Evolutionary conservation across 2,113 vertebrate species (phyloP).

Genomic region (Tautogolabrus adspersus): DNA sequence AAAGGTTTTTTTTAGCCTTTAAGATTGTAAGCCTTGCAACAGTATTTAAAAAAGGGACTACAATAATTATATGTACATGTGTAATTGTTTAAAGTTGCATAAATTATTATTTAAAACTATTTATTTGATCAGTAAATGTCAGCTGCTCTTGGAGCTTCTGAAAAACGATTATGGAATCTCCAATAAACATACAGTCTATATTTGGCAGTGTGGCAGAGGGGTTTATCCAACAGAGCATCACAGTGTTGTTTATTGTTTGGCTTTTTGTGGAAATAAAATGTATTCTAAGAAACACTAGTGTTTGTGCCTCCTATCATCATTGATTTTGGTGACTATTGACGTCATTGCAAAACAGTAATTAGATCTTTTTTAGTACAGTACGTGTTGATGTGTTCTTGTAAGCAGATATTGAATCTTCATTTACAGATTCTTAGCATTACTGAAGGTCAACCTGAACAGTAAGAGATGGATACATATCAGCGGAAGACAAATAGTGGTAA

Average conservation of each 20-base stretch:
- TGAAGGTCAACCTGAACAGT: too few species aligned
- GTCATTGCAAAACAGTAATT: too few species aligned
- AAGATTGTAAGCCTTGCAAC: neutral
- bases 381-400: too few species aligned
- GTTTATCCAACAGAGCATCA: neutral
- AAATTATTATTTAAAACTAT: conserved; percentile 56
- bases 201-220: neutral
- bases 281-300: neutral
- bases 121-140: conserved; percentile 53
- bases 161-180: neutral
- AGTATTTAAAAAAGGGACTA: neutral
- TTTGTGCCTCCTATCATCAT: neutral
- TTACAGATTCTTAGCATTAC: too few species aligned
- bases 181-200: too few species aligned
- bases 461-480: too few species aligned
- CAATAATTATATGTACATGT: neutral
- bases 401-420: too few species aligned
- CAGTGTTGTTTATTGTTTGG: conserved; percentile 1
- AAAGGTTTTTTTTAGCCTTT: neutral
- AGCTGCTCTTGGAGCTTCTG: neutral
- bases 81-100: neutral
- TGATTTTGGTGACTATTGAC: conserved; percentile 16
- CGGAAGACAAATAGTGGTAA: too few species aligned
- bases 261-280: conserved; percentile 44
- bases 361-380: too few species aligned